These are phyloP conservation scores for Phenacoccus solenopsis DNA, from an alignment of 1,140 invertebrate species.

Conservation along the genomic window DNA sequence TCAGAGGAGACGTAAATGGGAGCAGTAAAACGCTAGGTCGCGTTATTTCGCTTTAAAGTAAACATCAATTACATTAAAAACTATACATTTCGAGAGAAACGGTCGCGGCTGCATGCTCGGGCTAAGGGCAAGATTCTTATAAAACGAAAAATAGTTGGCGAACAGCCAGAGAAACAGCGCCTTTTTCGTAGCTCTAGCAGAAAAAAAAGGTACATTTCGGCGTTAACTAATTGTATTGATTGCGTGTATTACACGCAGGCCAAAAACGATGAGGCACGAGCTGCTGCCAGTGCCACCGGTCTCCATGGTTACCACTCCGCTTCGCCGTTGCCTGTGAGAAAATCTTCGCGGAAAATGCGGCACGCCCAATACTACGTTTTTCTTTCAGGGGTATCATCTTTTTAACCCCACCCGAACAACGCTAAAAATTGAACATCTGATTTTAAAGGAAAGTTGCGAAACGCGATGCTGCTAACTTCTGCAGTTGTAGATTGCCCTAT, in stretches of 20 bases:
- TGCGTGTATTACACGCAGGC: background rate
- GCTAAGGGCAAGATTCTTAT: too few species aligned
- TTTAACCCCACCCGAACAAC: background rate
- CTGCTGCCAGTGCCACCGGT: background rate
- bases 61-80: too few species aligned
- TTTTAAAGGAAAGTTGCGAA: background rate
- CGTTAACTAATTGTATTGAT: slow-evolving; percentile 9
- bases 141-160: too few species aligned
- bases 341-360: background rate
- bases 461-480: background rate
- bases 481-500: slow-evolving; percentile 6
- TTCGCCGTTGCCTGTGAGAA: background rate
- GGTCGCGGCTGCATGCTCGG: too few species aligned
- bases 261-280: background rate
- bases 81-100: too few species aligned
- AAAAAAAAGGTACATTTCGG: background rate
- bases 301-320: background rate
- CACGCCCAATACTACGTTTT: slow-evolving; percentile 1
- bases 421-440: background rate
- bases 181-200: background rate
- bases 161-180: too few species aligned
- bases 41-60: too few species aligned
- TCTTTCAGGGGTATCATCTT: background rate
- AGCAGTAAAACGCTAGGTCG: too few species aligned
- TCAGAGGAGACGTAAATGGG: too few species aligned